Evolutionary conservation across 2,113 vertebrate genomes (phyloP), one percentile per base, ranked within the genome.

Genomic region (Heptranchias perlo): DNA sequence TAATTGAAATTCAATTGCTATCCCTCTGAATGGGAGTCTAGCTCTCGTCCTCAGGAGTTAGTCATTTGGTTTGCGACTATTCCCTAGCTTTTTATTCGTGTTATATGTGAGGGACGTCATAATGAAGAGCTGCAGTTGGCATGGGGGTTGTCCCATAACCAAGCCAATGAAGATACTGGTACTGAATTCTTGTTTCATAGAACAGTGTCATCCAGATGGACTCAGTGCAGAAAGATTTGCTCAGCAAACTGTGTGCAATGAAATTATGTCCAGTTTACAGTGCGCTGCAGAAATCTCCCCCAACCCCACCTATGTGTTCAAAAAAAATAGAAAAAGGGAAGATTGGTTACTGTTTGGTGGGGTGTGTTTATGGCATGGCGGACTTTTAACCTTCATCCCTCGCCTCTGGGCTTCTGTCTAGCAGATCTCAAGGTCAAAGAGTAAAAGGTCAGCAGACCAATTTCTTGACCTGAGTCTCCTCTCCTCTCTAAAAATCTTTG

Each of bases 201-300:
- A 8, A 52, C 86, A 89, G 14, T 89, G 86, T 89, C 16, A 18
- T 93, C n/a, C n/a, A n/a, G 31, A 61, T 61, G 13, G 3, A 14
- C 54, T 61, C 21, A 25, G n/a, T 62, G 89, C 18, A 25, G 89
- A 93, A 93, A 93, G n/a, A 93, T 93, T 93, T 93, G 62, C 58
- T 62, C 89, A 39, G 89, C 5, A 82, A 82, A 23, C 78, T 44
- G 13, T 44, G 13, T 44, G 16, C 5, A 93, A 39, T 62, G n/a
- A 39, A 93, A 93, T 93, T 93, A 44, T n/a, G 64, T 61, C 54
- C 54, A 58, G 58, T 92, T 92, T 21, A n/a, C 16, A 4, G 76
- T 16, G 76, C 4, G 54, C 54, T 92, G 89, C n/a, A 28, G 31
- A 92, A 64, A 58, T 89, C 28, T 28, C 10, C 6, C 10, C 49